These are phyloP conservation scores for Strigamia maritima DNA, from an alignment of 2,888 invertebrate species.

Conservation along the genomic window DNA sequence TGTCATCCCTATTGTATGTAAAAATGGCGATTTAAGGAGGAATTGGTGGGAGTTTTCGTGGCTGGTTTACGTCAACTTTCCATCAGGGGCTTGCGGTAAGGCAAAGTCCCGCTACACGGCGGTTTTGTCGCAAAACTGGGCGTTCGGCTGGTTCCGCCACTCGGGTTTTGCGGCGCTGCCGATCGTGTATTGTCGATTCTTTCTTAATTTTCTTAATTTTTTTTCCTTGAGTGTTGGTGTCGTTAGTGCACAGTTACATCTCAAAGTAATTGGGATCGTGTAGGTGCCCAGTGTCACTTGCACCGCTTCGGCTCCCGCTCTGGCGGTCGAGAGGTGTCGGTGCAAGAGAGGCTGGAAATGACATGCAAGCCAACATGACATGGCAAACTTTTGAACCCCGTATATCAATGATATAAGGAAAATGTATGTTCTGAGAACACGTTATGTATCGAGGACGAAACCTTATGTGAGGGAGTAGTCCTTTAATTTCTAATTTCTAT, in stretches of 20 bases:
- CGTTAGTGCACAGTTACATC: background rate
- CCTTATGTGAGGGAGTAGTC: conserved; percentile 33
- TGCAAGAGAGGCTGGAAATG: background rate
- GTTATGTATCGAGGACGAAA: conserved; percentile 5
- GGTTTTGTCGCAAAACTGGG: background rate
- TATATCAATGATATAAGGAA: conserved; percentile 97
- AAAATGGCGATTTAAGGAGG: conserved; percentile 45
- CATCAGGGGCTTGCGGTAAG: conserved; percentile 17
- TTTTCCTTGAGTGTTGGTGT: conserved; percentile 1
- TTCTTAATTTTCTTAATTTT: background rate
- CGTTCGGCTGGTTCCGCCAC: background rate
- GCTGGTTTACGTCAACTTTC: background rate
- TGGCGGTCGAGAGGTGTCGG: background rate
- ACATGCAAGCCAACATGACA: background rate
- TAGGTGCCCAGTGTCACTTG: background rate
- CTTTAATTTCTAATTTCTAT: background rate
- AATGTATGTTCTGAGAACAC: conserved; percentile 93
- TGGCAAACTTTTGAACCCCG: conserved; percentile 61
- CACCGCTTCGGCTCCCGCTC: background rate
- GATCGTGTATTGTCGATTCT: background rate
- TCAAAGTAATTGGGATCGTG: background rate
- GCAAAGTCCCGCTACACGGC: background rate
- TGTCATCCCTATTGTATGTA: conserved; percentile 89
- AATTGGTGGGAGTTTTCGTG: background rate
- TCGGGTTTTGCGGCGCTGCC: background rate